Evolutionary conservation across 2,113 vertebrate genomes (phyloP).

Genomic region (Pitta sordida): DNA sequence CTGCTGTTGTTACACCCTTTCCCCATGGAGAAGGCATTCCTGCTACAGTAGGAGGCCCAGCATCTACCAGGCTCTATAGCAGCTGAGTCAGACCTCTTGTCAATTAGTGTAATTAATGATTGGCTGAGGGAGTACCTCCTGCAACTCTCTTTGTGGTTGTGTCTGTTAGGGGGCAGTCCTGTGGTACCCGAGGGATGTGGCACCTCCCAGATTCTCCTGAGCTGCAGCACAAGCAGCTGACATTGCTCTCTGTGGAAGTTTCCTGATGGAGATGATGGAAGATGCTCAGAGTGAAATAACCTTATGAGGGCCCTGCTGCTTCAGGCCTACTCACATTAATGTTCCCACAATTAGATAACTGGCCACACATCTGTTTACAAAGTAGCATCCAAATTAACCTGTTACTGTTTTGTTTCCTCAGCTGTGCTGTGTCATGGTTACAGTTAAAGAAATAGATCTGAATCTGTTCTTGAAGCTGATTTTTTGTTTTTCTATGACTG

Average conservation of each 20-base stretch:
- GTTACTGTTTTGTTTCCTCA: background rate
- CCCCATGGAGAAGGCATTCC: background rate
- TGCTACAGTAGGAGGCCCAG: background rate
- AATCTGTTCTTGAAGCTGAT: background rate
- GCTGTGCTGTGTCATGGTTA: background rate
- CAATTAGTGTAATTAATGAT: background rate
- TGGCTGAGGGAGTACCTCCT: background rate
- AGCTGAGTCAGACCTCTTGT: background rate
- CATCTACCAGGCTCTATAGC: background rate
- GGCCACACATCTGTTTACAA: background rate
- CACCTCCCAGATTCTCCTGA: background rate
- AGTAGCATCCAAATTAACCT: constrained; percentile 1
- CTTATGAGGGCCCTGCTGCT: background rate
- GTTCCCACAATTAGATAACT: background rate
- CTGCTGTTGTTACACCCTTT: background rate
- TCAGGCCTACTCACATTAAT: background rate
- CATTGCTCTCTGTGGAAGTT: background rate
- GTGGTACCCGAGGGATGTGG: background rate
- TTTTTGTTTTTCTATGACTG: background rate
- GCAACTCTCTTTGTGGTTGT: background rate
- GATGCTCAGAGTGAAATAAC: background rate
- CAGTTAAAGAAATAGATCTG: background rate
- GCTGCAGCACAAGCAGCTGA: background rate
- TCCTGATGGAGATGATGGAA: background rate
- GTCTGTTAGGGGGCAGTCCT: background rate